A percentile compares a stretch with the other conserved stretches of the same genome.
phyloP scores from a whole-genome alignment of 1,140 invertebrate species.

The Epicauta chinensis region DNA sequence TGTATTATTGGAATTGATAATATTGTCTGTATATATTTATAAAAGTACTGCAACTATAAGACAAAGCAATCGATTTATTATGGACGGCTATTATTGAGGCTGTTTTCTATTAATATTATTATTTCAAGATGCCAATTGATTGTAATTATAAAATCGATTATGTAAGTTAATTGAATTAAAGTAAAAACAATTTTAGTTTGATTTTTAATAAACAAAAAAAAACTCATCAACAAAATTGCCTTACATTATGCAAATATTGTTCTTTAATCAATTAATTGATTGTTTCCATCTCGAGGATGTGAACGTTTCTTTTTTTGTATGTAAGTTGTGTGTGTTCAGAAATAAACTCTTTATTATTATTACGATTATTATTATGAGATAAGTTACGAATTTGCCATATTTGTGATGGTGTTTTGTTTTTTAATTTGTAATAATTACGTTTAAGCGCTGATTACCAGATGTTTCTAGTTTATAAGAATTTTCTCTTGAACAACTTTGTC shows the following conservation, averaged over 20 bases:
- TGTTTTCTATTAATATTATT: constrained; percentile 11
- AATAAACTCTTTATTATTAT: constrained; percentile 9
- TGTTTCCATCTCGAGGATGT: background rate
- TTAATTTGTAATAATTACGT: constrained; percentile 8
- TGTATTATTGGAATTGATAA: constrained; percentile 17
- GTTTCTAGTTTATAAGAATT: constrained; percentile 7
- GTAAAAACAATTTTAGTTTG: no score
- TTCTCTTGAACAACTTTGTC: constrained; percentile 1
- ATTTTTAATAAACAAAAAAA: no score
- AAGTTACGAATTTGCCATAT: constrained; percentile 13
- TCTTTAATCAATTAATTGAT: background rate
- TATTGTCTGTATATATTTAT: constrained; percentile 15
- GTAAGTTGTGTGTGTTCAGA: constrained; percentile 1
- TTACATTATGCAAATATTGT: background rate
- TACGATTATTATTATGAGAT: no score
- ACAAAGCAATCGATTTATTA: constrained; percentile 10
- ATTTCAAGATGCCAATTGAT: constrained; percentile 10
- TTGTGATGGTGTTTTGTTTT: constrained; percentile 16
- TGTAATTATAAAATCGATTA: constrained; percentile 11
- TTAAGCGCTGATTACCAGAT: constrained; percentile 8
- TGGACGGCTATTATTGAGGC: constrained; percentile 1
- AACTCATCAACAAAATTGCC: no score
- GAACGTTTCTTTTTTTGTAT: constrained; percentile 1
- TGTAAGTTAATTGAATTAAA: background rate
- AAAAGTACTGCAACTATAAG: constrained; percentile 7